A percentile compares a stretch with the other conserved stretches of the same genome.
Conservation (phyloP, 2,797 vertebrate species). For the Cetoscarus ocellatus region DNA sequence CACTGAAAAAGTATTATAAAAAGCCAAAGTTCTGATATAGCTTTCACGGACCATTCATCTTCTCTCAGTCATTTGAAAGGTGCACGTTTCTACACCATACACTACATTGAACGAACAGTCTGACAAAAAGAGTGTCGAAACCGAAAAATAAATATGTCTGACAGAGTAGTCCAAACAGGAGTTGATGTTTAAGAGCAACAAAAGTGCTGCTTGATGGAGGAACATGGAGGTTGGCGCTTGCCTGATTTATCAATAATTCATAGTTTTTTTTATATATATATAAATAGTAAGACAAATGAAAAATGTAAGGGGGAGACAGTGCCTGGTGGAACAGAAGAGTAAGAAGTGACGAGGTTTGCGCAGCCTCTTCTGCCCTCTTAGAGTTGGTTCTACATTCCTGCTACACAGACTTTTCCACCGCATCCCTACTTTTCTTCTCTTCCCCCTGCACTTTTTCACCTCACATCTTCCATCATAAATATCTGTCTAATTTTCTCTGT, state of each 20-base stretch:
- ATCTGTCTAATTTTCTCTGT: neutral
- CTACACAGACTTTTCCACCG: too few species aligned
- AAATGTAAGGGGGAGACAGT: slow-evolving; percentile 44
- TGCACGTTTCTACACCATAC: neutral
- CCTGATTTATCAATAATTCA: slow-evolving; percentile 63
- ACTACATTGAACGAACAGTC: neutral
- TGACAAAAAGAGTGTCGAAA: slow-evolving; percentile 14
- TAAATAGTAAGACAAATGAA: slow-evolving; percentile 55
- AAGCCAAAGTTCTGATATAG: neutral
- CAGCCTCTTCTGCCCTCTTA: neutral
- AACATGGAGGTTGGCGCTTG: neutral
- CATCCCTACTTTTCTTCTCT: too few species aligned
- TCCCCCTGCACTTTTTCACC: neutral
- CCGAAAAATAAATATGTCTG: slow-evolving; percentile 29
- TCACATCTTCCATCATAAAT: neutral
- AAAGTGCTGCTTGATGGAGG: slow-evolving; percentile 22
- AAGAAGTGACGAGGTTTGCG: slow-evolving; percentile 30
- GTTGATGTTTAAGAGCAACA: slow-evolving; percentile 25
- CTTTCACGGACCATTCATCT: neutral
- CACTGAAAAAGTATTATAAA: neutral
- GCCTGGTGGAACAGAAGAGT: slow-evolving; percentile 40
- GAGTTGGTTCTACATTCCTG: neutral
- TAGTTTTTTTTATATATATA: slow-evolving; percentile 19
- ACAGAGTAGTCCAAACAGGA: slow-evolving; percentile 16
- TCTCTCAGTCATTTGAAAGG: neutral